Base-by-base conservation (phyloP, 2,888 invertebrate species). In the Ennomos quercinarius region DNA sequence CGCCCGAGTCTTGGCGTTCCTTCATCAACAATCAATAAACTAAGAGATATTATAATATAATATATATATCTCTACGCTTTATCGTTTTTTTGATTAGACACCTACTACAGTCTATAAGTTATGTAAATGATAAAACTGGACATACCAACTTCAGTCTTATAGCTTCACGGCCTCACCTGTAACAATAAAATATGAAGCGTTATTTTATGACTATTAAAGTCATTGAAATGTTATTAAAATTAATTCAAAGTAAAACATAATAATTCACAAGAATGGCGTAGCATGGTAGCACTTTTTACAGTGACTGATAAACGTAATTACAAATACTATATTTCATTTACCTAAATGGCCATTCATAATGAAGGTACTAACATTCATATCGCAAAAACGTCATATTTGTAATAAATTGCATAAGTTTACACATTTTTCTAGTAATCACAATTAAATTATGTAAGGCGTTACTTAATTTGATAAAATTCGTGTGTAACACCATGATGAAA, bases 401-500 rank as follows among this genome's bases (percentile, higher is more conserved):
- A 59, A 41, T n/a, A 34, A 46, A 55, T 70, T 64, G 63, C 66
- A 63, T 61, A 63, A 69, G 41, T 64, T 35, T 11, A 67, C 66
- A 66, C 50, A 56, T 64, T 58, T 63, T 54, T 43, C 51, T 38
- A 72, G 49, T 66, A 58, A 71, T 72, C 66, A 67, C 57, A 72
- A 78, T 73, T 66, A 66, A 62, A 35, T 81, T 73, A 70, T 71
- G 80, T 68, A 84, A 85, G 46, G 52, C 59, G 70, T 85, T 80
- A 66, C 76, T 68, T 70, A 72, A 77, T 63, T 70, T 68, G 78
- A 81, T 83, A 83, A 77, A 66, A 61, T 64, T 66, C 57, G 63
- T 67, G 63, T 71, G 72, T 71, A 77, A 76, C 69, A 66, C 70
- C 58, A 61, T 59, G 66, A 64, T 50, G 60, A 68, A 70, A 73